Conservation (phyloP, 1,140 invertebrate species). For the Hormaphis cornu region DNA sequence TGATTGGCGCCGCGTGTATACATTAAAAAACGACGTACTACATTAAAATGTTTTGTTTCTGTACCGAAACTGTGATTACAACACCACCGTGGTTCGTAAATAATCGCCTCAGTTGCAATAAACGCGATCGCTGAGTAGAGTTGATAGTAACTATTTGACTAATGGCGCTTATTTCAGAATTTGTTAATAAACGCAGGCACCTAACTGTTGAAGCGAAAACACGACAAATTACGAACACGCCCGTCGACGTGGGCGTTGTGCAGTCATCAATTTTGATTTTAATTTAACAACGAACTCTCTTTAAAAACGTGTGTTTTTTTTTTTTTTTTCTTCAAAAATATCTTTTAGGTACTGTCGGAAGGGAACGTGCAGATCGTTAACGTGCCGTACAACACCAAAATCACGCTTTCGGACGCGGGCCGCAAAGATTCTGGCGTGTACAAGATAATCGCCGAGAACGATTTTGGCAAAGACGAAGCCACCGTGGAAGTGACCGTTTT, state of each 20-base stretch:
- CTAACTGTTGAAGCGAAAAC: background rate
- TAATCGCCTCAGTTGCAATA: background rate
- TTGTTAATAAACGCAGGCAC: background rate
- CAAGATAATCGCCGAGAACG: constrained; percentile 82
- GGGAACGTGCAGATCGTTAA: constrained; percentile 76
- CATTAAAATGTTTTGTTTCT: background rate
- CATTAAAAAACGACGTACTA: background rate
- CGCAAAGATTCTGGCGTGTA: constrained; percentile 81
- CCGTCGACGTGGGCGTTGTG: too few relatives aligned
- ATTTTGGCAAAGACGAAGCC: constrained; percentile 86
- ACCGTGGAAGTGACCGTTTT: constrained; percentile 87
- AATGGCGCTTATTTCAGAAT: background rate
- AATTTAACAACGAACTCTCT: too few relatives aligned
- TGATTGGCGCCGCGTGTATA: background rate
- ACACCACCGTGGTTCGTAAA: background rate
- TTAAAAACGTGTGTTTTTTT: background rate
- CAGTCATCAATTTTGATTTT: too few relatives aligned
- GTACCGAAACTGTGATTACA: background rate
- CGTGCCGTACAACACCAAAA: constrained; percentile 86
- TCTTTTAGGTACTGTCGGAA: constrained; percentile 48
- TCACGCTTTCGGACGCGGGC: constrained; percentile 73
- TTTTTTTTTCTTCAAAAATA: background rate
- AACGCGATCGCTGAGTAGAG: background rate
- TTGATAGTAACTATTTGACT: too few relatives aligned
- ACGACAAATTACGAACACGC: too few relatives aligned